A percentile compares a stretch with the other conserved stretches of the same genome.
Conservation (phyloP, 2,888 invertebrate species). For the Tanytarsus gracilentus region DNA sequence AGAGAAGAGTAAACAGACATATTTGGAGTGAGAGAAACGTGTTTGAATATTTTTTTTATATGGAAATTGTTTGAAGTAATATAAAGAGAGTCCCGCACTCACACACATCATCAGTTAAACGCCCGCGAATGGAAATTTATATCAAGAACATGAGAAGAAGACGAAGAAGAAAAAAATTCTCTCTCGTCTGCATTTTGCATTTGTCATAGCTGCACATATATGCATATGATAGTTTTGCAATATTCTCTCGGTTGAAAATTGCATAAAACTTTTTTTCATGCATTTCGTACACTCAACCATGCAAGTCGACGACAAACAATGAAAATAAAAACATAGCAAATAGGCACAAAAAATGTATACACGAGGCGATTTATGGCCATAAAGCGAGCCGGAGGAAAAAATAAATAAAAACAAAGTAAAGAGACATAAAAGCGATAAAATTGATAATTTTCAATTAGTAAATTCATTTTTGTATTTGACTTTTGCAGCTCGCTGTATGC, state of each 20-base stretch:
- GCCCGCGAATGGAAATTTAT: not conserved
- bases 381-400: not conserved
- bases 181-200: no score
- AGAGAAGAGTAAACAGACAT: not conserved
- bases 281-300: no score
- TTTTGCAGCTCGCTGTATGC: no score
- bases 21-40: slow-evolving; percentile 15
- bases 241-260: no score
- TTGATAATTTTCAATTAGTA: slow-evolving; percentile 14
- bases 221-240: no score
- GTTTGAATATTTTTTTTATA: slow-evolving; percentile 4
- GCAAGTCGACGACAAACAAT: no score
- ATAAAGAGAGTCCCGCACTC: not conserved
- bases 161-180: no score
- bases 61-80: slow-evolving; percentile 11
- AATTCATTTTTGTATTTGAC: not conserved
- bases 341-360: no score
- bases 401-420: slow-evolving; percentile 3
- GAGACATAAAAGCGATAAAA: not conserved
- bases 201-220: no score
- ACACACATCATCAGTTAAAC: not conserved
- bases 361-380: slow-evolving; percentile 8
- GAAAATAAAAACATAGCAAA: no score
- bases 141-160: not conserved
- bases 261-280: no score